Base-by-base conservation (phyloP, 2,797 vertebrate genomes). In the Merluccius polli region DNA sequence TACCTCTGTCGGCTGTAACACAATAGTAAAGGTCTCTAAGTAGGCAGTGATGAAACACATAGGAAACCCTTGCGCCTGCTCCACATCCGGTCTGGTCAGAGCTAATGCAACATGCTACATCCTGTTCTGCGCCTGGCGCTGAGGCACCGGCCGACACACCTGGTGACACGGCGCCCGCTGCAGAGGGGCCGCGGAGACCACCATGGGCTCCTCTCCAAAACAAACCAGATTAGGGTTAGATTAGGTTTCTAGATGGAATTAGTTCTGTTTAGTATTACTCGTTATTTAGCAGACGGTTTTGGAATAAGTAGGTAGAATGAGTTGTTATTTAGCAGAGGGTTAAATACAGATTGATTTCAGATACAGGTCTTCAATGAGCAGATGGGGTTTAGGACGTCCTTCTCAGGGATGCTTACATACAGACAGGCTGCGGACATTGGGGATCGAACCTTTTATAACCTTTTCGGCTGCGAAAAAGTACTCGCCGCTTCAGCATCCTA, bases 1-100 rank as follows among this genome's bases (percentile, higher is more conserved):
- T 91, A 91, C 87, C 86, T 89, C 88, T 84, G 89, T 90, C 85
- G 85, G 83, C 81, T 87, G 81, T 84, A 87, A 87, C 86, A 90
- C 87, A 91, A 89, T 84, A 84, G 87, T 83, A 86, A 88, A 88
- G 78, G 81, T 89, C 82, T 79, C 82, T 82, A 86, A 92, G 88
- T 86, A 90, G 86, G 81, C 84, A 84, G 79, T 82, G 87, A 91
- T 88, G 85, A 91, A 92, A 92, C 78, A 86, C 84, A 87, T 86
- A 78, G 87, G 84, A 92, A 91, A 86, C 90, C 90, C 81, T 89
- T 77, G 15, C 89, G 89, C 79, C 36, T 24, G 21, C 85, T 89
- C 77, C 78, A 48, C 79, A 87, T 88, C 86, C 87, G 76, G 85
- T 89, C 78, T 86, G 84, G 83, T 92, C 90, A 87, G 85, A 48